A percentile compares a stretch with the other conserved stretches of the same genome.
phyloP scores from a whole-genome alignment of 2,888 invertebrate species.

The Empis livida region DNA sequence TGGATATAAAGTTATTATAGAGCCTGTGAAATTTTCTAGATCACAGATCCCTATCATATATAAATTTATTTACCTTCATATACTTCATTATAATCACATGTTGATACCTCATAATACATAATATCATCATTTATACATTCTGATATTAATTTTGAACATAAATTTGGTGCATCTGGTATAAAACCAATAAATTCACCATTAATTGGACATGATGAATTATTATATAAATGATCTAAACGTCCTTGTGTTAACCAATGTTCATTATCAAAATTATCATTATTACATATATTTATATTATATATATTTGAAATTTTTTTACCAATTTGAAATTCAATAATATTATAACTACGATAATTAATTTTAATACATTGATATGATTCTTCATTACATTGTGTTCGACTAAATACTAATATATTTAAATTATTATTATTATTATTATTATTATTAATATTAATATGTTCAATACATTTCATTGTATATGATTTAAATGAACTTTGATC shows the following conservation, averaged over 20 bases:
- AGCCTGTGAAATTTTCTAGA: too few relatives aligned
- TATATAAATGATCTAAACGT: slow-evolving; percentile 27
- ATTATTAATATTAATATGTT: slow-evolving; percentile 13
- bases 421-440: slow-evolving; percentile 17
- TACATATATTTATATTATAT: slow-evolving; percentile 21
- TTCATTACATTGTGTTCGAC: slow-evolving; percentile 37
- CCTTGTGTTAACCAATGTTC: slow-evolving; percentile 50
- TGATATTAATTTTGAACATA: slow-evolving; percentile 51
- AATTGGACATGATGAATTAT: slow-evolving; percentile 46
- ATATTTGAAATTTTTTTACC: slow-evolving; percentile 7
- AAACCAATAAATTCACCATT: slow-evolving; percentile 51
- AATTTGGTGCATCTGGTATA: slow-evolving; percentile 44
- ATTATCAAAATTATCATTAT: slow-evolving; percentile 39
- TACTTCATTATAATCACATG: slow-evolving; percentile 44
- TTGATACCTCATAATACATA: slow-evolving; percentile 52
- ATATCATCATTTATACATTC: slow-evolving; percentile 50
- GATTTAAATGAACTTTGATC: slow-evolving; percentile 41
- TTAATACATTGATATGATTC: slow-evolving; percentile 15
- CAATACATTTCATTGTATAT: slow-evolving; percentile 38
- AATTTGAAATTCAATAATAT: slow-evolving; percentile 16
- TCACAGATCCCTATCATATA: too few relatives aligned
- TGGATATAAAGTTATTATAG: too few relatives aligned
- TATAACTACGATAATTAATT: slow-evolving; percentile 12
- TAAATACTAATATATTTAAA: slow-evolving; percentile 37
- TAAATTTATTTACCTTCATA: slow-evolving; percentile 49